These are phyloP conservation scores for Nanorana parkeri DNA, from an alignment of 2,113 vertebrate species.

Conservation along the genomic window DNA sequence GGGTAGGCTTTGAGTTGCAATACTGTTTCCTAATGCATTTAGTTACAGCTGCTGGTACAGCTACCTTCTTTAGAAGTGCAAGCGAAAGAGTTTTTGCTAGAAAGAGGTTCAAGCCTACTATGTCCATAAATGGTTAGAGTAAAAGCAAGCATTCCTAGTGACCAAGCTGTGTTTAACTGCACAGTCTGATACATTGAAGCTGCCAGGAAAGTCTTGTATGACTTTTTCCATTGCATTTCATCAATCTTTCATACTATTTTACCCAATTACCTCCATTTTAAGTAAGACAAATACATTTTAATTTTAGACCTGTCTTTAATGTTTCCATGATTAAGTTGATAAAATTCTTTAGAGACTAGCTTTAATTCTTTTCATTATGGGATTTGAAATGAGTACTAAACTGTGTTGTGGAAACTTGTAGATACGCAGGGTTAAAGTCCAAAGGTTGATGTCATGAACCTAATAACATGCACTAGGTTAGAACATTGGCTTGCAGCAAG, in stretches of 20 bases:
- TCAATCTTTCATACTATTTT: slow-evolving; percentile 29
- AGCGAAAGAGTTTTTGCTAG: slow-evolving; percentile 28
- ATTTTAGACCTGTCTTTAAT: neutral
- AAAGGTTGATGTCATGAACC: too few relatives aligned
- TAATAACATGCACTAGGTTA: too few relatives aligned
- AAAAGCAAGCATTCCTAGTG: slow-evolving; percentile 37
- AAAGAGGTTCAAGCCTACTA: slow-evolving; percentile 33
- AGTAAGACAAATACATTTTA: neutral
- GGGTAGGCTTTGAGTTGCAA: too few relatives aligned
- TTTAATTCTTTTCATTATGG: too few relatives aligned
- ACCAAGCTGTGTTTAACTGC: slow-evolving; percentile 33
- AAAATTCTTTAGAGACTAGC: too few relatives aligned
- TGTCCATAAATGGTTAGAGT: slow-evolving; percentile 35
- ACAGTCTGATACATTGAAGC: slow-evolving; percentile 13
- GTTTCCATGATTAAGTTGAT: neutral
- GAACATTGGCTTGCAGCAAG: too few relatives aligned
- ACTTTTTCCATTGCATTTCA: slow-evolving; percentile 36
- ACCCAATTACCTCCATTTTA: slow-evolving; percentile 18
- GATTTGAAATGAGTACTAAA: too few relatives aligned
- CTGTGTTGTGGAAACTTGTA: too few relatives aligned
- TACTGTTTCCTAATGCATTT: neutral
- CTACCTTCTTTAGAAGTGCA: neutral
- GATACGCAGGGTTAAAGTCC: too few relatives aligned
- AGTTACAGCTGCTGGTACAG: neutral
- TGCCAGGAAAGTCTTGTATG: slow-evolving; percentile 21